Percentiles rank a stretch among this genome's conserved stretches.
phyloP scores from a whole-genome alignment of 2,113 vertebrate species.

The Sylvietta virens region DNA sequence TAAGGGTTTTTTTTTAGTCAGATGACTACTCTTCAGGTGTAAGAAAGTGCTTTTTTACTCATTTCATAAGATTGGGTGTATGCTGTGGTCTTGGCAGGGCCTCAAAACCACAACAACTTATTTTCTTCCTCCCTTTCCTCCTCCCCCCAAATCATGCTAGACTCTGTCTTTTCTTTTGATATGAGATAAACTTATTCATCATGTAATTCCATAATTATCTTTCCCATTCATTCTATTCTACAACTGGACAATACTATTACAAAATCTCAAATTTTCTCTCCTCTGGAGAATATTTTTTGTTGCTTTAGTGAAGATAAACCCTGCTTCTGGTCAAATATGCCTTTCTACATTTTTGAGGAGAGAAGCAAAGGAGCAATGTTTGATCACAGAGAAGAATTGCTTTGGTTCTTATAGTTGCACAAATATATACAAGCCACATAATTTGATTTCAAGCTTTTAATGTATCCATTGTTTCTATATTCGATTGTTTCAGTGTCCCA shows the following conservation, averaged over 20 bases:
- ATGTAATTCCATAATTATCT: background rate
- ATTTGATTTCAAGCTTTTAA: background rate
- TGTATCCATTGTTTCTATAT: rapidly evolving
- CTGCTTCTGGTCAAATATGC: background rate
- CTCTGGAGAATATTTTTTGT: background rate
- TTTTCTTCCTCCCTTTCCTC: rapidly evolving
- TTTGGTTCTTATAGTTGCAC: background rate
- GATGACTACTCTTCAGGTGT: background rate
- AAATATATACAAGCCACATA: background rate
- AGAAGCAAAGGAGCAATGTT: background rate
- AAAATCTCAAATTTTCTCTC: background rate
- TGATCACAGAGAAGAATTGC: background rate
- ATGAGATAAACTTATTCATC: background rate
- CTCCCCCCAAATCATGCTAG: rapidly evolving
- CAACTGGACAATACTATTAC: background rate
- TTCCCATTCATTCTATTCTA: background rate
- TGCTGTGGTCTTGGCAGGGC: background rate
- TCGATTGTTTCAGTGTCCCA: background rate
- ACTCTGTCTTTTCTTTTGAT: background rate
- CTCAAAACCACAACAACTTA: background rate
- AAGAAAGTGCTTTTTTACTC: background rate
- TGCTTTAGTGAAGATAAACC: background rate
- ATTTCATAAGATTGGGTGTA: background rate
- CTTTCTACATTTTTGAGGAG: background rate
- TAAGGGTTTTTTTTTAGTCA: background rate